phyloP scores from a whole-genome alignment of 2,797 vertebrate genomes.

The Arrhamphus sclerolepis region DNA sequence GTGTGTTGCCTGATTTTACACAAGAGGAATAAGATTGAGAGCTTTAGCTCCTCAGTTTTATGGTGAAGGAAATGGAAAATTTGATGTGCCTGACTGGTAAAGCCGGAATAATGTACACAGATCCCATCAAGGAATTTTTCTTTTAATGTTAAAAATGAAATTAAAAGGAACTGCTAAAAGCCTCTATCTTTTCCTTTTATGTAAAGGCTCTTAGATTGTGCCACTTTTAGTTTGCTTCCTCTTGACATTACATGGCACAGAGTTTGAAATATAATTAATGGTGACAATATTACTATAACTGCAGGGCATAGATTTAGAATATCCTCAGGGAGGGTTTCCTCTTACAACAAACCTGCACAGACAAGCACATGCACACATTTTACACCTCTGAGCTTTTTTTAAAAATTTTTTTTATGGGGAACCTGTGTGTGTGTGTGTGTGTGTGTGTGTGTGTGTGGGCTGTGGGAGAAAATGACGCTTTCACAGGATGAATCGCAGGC shows the following conservation, averaged over 20 bases:
- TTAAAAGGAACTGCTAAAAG: too few relatives aligned
- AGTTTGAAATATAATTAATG: background rate
- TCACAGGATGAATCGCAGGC: slow-evolving; percentile 16
- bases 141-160: too few relatives aligned
- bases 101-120: too few relatives aligned
- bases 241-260: slow-evolving; percentile 3
- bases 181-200: too few relatives aligned
- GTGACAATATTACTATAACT: background rate
- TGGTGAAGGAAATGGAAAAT: too few relatives aligned
- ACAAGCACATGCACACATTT: background rate
- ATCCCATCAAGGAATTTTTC: too few relatives aligned
- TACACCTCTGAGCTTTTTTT: slow-evolving; percentile 2
- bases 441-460: background rate
- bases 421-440: background rate
- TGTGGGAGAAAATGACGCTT: slow-evolving; percentile 16
- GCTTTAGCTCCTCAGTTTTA: too few relatives aligned
- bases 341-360: background rate
- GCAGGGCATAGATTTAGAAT: background rate
- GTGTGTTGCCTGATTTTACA: too few relatives aligned
- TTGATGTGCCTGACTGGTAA: too few relatives aligned
- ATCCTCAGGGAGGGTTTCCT: background rate
- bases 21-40: too few relatives aligned
- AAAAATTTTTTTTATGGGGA: background rate
- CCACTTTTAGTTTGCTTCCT: background rate
- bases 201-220: too few relatives aligned